Evolutionary conservation across 37 sponge, comb jelly and placozoan species (phyloP), one percentile per base, ranked within the genome.

Genomic region (Tethya wilhelma): DNA sequence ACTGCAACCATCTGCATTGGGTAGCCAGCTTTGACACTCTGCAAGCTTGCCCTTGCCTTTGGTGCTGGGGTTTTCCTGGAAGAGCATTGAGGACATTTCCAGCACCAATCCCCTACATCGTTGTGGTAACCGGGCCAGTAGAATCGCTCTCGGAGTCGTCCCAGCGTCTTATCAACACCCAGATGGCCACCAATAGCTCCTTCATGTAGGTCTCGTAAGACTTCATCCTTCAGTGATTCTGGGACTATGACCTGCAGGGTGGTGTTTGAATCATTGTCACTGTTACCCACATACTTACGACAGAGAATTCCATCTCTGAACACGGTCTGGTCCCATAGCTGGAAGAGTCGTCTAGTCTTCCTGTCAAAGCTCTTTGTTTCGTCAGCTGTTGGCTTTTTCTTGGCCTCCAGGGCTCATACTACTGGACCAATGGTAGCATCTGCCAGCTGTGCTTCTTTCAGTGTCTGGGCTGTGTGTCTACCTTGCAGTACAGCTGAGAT

Each of bases 51-150:
- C 31, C 69, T 67, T 37, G 29, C 14, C 38, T 69, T 53, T 20
- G 23, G 58, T 34, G 59, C 32, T n/a, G 80, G 63, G 22, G 62
- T 44, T 37, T 81, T 59, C 45, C 64, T 32, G 9, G 46, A 4
- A 17, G 74, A 56, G 66, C 75, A 83, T 28, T 22, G 8, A 0
- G 66, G 40, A 60, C 73, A 82, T 0, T 64, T 66, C 75, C 31
- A 25, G 40, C 74, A 71, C 64, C 64, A 73, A 0, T 73, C 57
- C 25, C 22, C 9, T 1, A 71, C 64, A 44, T 81, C 73, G 17
- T 45, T 38, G 3, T 44, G 40, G 53, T 56, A 29, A 22, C 75
- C 75, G 17, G 84, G 75, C 84, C 75, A 83, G 74, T 83, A 83
- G 41, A 67, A 83, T 30, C 67, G 37, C 42, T 83, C 75, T 29